Evolutionary conservation across 2,797 vertebrate genomes (phyloP).

Genomic region (Hemibagrus guttatus): DNA sequence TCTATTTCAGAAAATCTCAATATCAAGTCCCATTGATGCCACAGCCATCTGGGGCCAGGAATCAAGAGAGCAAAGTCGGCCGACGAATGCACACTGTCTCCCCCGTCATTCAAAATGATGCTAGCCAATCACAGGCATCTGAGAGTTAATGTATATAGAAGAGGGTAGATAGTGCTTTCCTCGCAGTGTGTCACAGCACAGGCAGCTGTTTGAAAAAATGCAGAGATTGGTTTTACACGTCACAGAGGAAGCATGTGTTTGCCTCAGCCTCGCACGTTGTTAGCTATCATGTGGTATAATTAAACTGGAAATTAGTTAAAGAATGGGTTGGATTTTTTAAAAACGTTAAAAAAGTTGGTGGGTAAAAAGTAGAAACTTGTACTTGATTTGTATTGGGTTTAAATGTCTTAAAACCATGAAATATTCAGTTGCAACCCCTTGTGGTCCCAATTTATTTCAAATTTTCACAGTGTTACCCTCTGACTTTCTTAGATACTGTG

Average conservation of each 20-base stretch:
- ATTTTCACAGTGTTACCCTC: neutral
- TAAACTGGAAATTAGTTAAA: neutral
- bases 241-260: neutral
- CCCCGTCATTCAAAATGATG: neutral
- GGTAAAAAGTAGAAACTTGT: neutral
- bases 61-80: neutral
- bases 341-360: neutral
- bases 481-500: neutral
- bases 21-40: too few species aligned
- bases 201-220: neutral
- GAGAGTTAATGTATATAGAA: neutral
- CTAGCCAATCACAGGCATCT: neutral
- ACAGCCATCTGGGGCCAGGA: neutral
- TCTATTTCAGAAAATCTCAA: too few species aligned
- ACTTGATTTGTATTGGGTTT: neutral
- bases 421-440: neutral
- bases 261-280: neutral
- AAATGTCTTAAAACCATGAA: neutral
- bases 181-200: neutral
- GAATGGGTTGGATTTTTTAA: neutral
- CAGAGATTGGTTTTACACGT: neutral
- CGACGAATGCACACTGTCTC: too few species aligned
- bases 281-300: neutral
- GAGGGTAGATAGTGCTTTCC: neutral
- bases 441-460: constrained; percentile 8